A percentile compares a stretch with the other conserved stretches of the same genome.
Conservation (phyloP, 1,140 invertebrate genomes). For the Whitmania pigra region DNA sequence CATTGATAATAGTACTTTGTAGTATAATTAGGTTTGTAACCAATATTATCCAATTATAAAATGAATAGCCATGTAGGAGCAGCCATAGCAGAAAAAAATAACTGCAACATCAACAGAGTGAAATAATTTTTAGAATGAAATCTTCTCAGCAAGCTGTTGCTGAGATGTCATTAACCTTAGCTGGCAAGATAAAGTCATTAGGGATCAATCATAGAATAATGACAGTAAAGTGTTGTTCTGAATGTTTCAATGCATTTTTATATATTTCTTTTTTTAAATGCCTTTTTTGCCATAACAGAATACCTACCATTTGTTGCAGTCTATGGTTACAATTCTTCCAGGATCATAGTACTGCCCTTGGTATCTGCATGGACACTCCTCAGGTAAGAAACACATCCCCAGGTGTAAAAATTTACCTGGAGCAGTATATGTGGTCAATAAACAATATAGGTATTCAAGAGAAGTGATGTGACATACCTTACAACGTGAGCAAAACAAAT, state of each 20-base stretch:
- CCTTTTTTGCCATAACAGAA: background rate
- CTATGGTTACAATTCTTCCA: conserved; percentile 23
- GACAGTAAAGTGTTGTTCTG: background rate
- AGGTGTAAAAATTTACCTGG: conserved; percentile 21
- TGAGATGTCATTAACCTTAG: too few species aligned
- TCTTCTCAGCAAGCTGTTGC: too few species aligned
- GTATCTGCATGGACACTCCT: conserved; percentile 29
- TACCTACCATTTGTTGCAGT: conserved; percentile 30
- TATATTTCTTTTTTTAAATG: background rate
- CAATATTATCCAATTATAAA: too few species aligned
- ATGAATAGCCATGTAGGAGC: too few species aligned
- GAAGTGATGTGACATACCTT: background rate
- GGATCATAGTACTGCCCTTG: conserved; percentile 21
- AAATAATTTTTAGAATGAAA: too few species aligned
- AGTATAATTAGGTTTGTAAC: too few species aligned
- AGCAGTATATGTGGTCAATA: background rate
- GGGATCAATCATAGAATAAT: too few species aligned
- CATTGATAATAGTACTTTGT: too few species aligned
- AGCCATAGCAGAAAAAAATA: too few species aligned
- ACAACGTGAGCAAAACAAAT: too few species aligned
- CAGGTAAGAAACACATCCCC: conserved; percentile 25
- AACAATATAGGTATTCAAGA: background rate
- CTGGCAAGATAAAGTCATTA: too few species aligned
- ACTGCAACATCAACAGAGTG: too few species aligned
- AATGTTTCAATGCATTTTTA: background rate